Percentiles rank a stretch among this genome's conserved stretches.
phyloP scores from a whole-genome alignment of 2,888 invertebrate genomes.

The Chymomyza caudatula region DNA sequence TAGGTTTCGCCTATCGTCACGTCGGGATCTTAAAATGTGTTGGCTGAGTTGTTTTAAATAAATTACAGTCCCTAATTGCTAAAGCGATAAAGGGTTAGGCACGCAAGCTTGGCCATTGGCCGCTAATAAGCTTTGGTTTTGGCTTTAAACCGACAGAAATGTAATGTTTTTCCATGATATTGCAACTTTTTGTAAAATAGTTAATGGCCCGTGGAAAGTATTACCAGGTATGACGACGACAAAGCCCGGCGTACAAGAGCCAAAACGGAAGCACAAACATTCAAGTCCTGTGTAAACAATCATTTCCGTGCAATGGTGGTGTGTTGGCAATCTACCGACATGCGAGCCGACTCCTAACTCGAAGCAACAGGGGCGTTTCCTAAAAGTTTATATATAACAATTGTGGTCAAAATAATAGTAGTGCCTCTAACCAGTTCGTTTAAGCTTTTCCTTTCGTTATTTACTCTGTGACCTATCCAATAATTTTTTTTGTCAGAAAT shows the following conservation, averaged over 20 bases:
- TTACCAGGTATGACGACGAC: background rate
- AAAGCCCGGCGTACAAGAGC: background rate
- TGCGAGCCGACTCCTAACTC: background rate
- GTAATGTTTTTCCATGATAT: background rate
- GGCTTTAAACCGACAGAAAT: background rate
- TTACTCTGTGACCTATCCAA: background rate
- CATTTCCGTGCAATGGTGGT: background rate
- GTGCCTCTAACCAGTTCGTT: background rate
- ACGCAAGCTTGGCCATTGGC: conserved; percentile 38
- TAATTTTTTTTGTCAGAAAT: background rate
- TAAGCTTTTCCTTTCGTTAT: background rate
- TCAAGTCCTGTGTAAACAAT: background rate
- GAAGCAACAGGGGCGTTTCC: background rate
- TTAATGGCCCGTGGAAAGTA: background rate
- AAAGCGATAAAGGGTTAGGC: conserved; percentile 50
- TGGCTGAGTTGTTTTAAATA: conserved; percentile 35
- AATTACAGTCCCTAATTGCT: conserved; percentile 63
- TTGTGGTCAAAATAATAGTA: background rate
- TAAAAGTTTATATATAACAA: background rate
- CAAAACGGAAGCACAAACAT: background rate
- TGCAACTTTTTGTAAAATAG: background rate
- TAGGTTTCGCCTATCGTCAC: conserved; percentile 25
- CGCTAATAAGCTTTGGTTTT: background rate
- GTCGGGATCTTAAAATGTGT: background rate
- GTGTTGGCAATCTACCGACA: background rate